These are phyloP conservation scores for Dinocampus coccinellae DNA, from an alignment of 2,888 invertebrate genomes.

Conservation along the genomic window DNA sequence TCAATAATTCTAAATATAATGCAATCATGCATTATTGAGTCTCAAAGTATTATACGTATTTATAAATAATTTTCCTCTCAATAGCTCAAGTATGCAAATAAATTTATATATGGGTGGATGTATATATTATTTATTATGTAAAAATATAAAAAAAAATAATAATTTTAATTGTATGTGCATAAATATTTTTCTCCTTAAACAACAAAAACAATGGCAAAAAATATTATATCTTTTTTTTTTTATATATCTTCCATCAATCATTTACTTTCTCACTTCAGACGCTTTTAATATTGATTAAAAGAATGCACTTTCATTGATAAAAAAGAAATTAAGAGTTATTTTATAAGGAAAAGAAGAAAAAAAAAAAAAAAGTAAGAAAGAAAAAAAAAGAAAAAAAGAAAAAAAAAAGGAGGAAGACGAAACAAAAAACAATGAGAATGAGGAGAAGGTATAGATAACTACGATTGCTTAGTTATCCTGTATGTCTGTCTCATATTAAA, in stretches of 20 bases:
- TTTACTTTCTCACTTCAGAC: not conserved
- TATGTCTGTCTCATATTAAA: constrained; percentile 8
- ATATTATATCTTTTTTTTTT: too few species aligned
- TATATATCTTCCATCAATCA: not conserved
- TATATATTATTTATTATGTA: not conserved
- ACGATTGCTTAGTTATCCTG: constrained; percentile 9
- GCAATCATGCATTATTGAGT: constrained; percentile 20
- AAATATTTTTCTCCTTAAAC: too few species aligned
- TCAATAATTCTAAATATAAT: constrained; percentile 24
- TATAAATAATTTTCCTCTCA: not conserved
- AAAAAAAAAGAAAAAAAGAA: not conserved
- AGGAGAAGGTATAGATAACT: not conserved
- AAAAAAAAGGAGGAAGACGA: too few species aligned
- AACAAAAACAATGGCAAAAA: not conserved
- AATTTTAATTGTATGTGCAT: too few species aligned
- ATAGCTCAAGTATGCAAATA: not conserved
- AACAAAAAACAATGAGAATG: constrained; percentile 3
- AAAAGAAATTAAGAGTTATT: not conserved
- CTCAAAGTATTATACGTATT: not conserved
- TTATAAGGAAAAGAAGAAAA: not conserved
- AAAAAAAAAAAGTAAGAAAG: not conserved
- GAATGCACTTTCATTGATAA: not conserved
- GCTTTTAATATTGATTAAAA: not conserved
- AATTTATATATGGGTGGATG: not conserved
- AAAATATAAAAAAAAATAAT: too few species aligned